These are phyloP conservation scores for Asarcornis scutulata DNA, from an alignment of 2,113 vertebrate genomes.

Conservation along the genomic window DNA sequence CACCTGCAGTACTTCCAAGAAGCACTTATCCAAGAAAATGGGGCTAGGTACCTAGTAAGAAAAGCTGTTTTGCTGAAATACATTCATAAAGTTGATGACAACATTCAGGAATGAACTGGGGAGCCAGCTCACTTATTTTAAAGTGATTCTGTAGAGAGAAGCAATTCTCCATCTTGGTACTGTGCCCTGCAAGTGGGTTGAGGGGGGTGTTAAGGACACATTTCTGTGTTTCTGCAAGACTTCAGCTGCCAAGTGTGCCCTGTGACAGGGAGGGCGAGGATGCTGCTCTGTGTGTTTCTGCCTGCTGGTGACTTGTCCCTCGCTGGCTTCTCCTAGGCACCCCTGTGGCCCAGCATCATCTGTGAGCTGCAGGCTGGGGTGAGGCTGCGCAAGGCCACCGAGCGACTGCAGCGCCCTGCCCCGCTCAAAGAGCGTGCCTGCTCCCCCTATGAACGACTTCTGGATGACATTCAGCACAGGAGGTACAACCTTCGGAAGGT, in stretches of 20 bases:
- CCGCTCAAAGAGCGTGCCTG: background rate
- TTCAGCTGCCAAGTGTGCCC: background rate
- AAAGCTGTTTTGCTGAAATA: background rate
- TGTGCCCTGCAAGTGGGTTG: background rate
- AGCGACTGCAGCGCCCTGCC: fast-evolving
- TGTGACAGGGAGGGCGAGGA: background rate
- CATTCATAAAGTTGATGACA: background rate
- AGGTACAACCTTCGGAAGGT: conserved; percentile 75
- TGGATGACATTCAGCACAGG: conserved; percentile 73
- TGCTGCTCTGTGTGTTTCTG: background rate
- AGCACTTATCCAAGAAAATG: background rate
- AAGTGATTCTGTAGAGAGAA: background rate
- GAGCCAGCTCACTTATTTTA: background rate
- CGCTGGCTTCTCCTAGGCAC: conserved; percentile 14
- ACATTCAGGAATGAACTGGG: background rate
- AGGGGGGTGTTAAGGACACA: background rate
- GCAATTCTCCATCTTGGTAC: background rate
- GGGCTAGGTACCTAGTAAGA: background rate
- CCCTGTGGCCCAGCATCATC: conserved; percentile 55
- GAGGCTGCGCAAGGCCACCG: conserved; percentile 18
- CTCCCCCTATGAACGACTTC: conserved; percentile 65
- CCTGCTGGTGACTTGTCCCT: background rate
- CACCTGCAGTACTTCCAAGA: background rate
- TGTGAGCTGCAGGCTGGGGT: conserved; percentile 66
- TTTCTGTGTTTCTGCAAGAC: background rate